Conservation (phyloP, 2,113 vertebrate genomes). For the Brachypodius melanocephalos region DNA sequence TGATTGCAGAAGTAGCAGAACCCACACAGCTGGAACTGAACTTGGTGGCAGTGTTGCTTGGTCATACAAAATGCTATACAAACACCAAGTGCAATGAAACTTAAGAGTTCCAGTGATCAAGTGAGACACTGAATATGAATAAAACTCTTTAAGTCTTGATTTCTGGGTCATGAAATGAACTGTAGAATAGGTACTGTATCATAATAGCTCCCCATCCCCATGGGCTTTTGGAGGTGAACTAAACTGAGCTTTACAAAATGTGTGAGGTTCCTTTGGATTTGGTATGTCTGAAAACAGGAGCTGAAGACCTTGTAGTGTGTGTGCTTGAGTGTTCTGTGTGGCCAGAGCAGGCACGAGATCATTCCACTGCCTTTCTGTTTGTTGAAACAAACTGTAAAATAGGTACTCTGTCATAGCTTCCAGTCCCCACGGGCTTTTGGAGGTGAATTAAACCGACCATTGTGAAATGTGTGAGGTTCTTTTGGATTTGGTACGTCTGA, state of each 20-base stretch:
- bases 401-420: background rate
- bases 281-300: background rate
- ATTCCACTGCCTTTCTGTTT: background rate
- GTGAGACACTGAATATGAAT: background rate
- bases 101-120: background rate
- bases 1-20: background rate
- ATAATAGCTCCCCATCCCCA: accelerated
- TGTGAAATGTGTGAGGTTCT: background rate
- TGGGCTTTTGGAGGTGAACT: background rate
- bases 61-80: background rate
- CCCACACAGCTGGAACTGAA: background rate
- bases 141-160: background rate
- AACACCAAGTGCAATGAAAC: background rate
- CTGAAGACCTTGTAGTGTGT: accelerated
- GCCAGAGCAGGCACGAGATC: background rate
- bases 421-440: background rate
- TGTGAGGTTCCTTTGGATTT: background rate
- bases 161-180: background rate
- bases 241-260: background rate
- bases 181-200: background rate
- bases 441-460: background rate
- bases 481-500: background rate
- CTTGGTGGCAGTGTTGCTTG: background rate
- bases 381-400: background rate
- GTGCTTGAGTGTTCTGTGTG: background rate